Conservation (phyloP, 1,140 invertebrate species). For the Drosophila persimilis region DNA sequence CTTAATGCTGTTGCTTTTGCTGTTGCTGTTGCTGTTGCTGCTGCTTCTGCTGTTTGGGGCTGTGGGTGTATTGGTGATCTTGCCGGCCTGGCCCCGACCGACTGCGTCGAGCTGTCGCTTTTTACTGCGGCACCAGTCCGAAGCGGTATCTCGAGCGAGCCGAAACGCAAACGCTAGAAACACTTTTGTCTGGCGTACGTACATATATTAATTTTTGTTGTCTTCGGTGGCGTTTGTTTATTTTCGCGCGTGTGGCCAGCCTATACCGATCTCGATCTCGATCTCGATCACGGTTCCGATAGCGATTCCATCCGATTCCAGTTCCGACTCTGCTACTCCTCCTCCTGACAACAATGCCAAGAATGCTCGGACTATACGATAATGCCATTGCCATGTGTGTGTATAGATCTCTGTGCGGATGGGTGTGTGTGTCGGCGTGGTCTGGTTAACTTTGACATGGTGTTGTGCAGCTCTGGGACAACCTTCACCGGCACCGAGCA, state of each 20-base stretch:
- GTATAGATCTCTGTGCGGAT: not conserved
- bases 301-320: not conserved
- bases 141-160: slow-evolving; percentile 54
- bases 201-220: slow-evolving; percentile 23
- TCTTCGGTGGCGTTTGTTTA: slow-evolving; percentile 31
- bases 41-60: not conserved
- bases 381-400: slow-evolving; percentile 13
- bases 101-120: slow-evolving; percentile 8
- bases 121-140: slow-evolving; percentile 27
- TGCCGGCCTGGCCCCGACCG: not conserved
- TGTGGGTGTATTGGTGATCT: not conserved
- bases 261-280: slow-evolving; percentile 21
- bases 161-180: slow-evolving; percentile 40
- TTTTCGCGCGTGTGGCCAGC: slow-evolving; percentile 19
- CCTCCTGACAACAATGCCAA: not conserved
- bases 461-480: slow-evolving; percentile 14
- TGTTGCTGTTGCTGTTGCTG: too few species aligned
- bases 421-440: slow-evolving; percentile 17
- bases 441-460: slow-evolving; percentile 37
- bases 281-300: slow-evolving; percentile 10
- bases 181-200: slow-evolving; percentile 14
- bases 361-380: not conserved
- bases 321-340: not conserved
- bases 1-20: too few species aligned
- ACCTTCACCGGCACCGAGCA: slow-evolving; percentile 24